phyloP scores from a whole-genome alignment of 1,140 invertebrate species.

The Watersipora subatra region DNA sequence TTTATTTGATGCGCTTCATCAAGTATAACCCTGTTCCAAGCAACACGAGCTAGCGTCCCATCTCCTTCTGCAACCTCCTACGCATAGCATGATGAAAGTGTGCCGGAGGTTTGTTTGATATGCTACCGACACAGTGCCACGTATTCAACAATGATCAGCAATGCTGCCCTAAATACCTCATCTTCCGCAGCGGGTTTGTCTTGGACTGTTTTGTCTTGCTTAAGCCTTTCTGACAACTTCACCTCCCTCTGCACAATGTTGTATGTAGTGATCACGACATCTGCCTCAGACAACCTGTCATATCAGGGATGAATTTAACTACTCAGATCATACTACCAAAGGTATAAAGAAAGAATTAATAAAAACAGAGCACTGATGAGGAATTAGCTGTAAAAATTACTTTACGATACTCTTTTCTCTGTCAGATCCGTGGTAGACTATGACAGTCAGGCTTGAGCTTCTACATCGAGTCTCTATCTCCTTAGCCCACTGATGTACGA shows the following conservation, averaged over 20 bases:
- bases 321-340: no score
- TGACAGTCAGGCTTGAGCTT: slow-evolving; percentile 48
- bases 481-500: slow-evolving; percentile 64
- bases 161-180: slow-evolving; percentile 5
- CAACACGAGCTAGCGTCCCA: slow-evolving; percentile 47
- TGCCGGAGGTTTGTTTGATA: no score
- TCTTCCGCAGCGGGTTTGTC: slow-evolving; percentile 15
- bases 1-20: slow-evolving; percentile 86
- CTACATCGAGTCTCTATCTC: slow-evolving; percentile 59
- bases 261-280: slow-evolving; percentile 47
- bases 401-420: slow-evolving; percentile 51
- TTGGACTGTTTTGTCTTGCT: slow-evolving; percentile 16
- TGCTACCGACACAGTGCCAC: no score
- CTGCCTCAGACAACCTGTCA: slow-evolving; percentile 41
- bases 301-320: no score
- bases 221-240: not conserved
- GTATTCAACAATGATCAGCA: no score
- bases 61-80: not conserved
- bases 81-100: no score
- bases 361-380: no score
- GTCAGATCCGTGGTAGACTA: slow-evolving; percentile 66
- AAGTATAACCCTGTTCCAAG: slow-evolving; percentile 72
- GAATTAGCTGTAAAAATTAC: no score
- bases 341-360: no score
- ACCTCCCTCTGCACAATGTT: slow-evolving; percentile 38